phyloP scores from a whole-genome alignment of 2,888 invertebrate genomes.

The Tanytarsus gracilentus region DNA sequence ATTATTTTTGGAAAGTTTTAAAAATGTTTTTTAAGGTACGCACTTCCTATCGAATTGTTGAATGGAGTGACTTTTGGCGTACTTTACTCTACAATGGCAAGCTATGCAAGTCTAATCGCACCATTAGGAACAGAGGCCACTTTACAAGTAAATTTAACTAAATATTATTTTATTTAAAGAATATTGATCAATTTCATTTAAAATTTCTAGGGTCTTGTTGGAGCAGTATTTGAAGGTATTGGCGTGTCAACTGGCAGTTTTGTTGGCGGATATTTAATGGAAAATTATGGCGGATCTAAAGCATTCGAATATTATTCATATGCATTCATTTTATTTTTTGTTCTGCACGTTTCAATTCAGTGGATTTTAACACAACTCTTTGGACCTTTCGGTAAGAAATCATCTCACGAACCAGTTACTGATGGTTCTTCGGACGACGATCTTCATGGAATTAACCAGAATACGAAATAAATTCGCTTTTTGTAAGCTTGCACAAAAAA shows the following conservation, averaged over 20 bases:
- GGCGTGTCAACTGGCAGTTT: constrained; percentile 73
- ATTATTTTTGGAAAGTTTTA: neutral
- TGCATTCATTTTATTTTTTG: constrained; percentile 52
- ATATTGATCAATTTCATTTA: neutral
- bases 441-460: neutral
- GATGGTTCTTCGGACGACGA: neutral
- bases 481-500: too few species aligned
- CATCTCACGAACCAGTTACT: neutral
- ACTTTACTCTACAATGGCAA: constrained; percentile 80
- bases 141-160: constrained; percentile 55
- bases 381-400: constrained; percentile 22
- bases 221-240: constrained; percentile 78
- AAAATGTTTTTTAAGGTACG: constrained; percentile 41
- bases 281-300: constrained; percentile 53
- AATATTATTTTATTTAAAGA: neutral
- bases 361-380: neutral
- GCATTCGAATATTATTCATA: constrained; percentile 67
- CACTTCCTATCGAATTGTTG: constrained; percentile 72
- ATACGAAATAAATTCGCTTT: neutral
- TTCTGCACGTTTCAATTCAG: constrained; percentile 51
- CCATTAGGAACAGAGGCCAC: constrained; percentile 80
- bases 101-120: constrained; percentile 74
- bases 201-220: constrained; percentile 60
- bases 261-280: constrained; percentile 62
- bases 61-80: constrained; percentile 85